A percentile compares a stretch with the other conserved stretches of the same genome.
Conservation (phyloP, 2,113 vertebrate species). For the Toxostoma redivivum region DNA sequence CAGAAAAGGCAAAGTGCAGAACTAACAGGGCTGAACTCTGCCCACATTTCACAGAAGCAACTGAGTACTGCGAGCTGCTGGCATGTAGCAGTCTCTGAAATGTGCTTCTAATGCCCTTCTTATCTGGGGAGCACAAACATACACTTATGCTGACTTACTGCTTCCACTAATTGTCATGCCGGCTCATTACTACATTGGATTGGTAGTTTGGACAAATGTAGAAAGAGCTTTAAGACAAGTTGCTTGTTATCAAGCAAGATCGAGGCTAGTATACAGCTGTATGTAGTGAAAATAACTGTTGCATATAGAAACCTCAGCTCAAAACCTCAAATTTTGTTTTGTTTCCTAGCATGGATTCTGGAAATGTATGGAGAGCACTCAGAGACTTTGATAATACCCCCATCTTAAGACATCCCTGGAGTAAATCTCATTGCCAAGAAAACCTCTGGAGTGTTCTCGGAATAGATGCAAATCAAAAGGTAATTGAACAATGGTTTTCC, state of each 20-base stretch:
- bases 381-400: neutral
- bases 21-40: neutral
- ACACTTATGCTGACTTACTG: neutral
- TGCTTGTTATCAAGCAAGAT: neutral
- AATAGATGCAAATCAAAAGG: slow-evolving; percentile 64
- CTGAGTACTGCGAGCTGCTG: neutral
- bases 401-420: slow-evolving; percentile 47
- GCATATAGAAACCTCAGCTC: neutral
- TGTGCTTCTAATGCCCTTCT: neutral
- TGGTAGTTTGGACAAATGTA: neutral
- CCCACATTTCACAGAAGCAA: neutral
- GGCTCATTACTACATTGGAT: neutral
- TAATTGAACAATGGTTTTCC: slow-evolving; percentile 15
- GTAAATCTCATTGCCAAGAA: slow-evolving; percentile 50
- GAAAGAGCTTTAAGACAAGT: neutral
- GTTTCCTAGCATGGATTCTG: slow-evolving; percentile 58
- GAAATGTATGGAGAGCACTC: slow-evolving; percentile 64
- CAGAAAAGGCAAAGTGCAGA: neutral
- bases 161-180: neutral
- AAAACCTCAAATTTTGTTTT: neutral
- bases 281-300: neutral
- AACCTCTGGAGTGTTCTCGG: slow-evolving; percentile 68
- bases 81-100: neutral
- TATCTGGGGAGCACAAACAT: neutral
- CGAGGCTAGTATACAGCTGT: neutral